These are phyloP conservation scores for Hylia prasina DNA, from an alignment of 2,113 vertebrate species.

Conservation along the genomic window DNA sequence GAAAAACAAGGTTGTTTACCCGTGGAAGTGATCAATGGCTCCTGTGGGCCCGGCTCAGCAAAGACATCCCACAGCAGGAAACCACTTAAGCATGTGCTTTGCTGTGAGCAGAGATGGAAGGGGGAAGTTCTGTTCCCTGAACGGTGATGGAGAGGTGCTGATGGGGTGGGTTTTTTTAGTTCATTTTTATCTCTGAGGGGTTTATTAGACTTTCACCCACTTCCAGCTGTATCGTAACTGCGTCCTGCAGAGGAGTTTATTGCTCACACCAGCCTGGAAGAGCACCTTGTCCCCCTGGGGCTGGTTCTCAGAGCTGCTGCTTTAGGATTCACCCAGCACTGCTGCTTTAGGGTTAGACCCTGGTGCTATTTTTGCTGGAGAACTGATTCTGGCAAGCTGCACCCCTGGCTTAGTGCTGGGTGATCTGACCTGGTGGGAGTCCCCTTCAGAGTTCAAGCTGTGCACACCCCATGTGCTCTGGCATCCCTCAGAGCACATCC, in stretches of 20 bases:
- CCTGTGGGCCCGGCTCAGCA: not conserved
- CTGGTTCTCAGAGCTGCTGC: rapidly evolving
- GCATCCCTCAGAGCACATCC: not conserved
- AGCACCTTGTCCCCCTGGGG: not conserved
- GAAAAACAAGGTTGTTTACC: conserved; percentile 44
- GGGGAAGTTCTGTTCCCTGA: not conserved
- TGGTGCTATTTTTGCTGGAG: not conserved
- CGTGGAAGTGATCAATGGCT: conserved; percentile 28
- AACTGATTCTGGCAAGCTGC: not conserved
- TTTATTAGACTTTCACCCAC: not conserved
- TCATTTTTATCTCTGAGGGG: not conserved
- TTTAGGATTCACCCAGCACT: not conserved
- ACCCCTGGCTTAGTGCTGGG: not conserved
- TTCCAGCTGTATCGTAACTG: not conserved
- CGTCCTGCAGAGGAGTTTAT: not conserved
- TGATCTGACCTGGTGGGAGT: not conserved
- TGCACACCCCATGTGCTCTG: rapidly evolving
- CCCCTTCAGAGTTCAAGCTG: rapidly evolving
- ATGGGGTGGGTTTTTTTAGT: not conserved
- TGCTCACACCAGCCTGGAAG: not conserved
- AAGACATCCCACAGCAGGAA: not conserved
- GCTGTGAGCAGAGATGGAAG: not conserved
- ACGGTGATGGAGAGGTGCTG: not conserved
- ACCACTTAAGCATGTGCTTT: not conserved
- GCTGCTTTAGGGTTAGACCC: not conserved